Evolutionary conservation across 2,113 vertebrate genomes (phyloP), one percentile per base, ranked within the genome.

Genomic region (Dermatemys mawii): DNA sequence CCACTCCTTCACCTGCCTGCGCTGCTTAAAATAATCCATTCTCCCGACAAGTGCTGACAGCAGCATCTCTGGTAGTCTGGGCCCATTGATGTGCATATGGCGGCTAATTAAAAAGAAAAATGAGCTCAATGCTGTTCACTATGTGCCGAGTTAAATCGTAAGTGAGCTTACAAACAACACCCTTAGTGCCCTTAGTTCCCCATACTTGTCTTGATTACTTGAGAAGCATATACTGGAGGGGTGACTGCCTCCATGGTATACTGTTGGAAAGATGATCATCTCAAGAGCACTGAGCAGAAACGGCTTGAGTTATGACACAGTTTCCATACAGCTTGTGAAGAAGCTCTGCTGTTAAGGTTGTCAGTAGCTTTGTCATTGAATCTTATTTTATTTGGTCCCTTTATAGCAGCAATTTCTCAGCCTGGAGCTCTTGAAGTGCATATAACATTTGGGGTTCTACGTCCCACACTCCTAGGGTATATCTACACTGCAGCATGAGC

Each of bases 21-120:
- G 83, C 88, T 17, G 44, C 79, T 95, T 81, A 88, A 95, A 93
- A 92, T 86, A 87, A 91, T 80, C 75, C 51, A 76, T 91, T 83
- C 73, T 49, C 22, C 80, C 63, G 78, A 57, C 60, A 29, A 57
- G 57, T 91, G 90, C 78, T 95, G 92, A 88, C 80, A 41, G 92
- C 88, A 95, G 93, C 81, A 84, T 11, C 80, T 60, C 10, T 8
- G 17, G 11, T 88, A 83, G 73, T 86, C 91, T 75, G 79, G 80
- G 50, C 82, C 89, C 83, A 67, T 81, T 27, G 44, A 90, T 35
- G 55, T 63, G 79, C 0, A 0, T 48, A 8, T 83, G 90, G 53
- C 50, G 27, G 50, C 78, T 95, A 91, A 90, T 90, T 84, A 17
- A 55, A 84, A 90, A 38, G 63, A 81, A 81, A 83, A 95, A 88